Conservation (phyloP, 2,113 vertebrate genomes). For the Toxotes chatareus region DNA sequence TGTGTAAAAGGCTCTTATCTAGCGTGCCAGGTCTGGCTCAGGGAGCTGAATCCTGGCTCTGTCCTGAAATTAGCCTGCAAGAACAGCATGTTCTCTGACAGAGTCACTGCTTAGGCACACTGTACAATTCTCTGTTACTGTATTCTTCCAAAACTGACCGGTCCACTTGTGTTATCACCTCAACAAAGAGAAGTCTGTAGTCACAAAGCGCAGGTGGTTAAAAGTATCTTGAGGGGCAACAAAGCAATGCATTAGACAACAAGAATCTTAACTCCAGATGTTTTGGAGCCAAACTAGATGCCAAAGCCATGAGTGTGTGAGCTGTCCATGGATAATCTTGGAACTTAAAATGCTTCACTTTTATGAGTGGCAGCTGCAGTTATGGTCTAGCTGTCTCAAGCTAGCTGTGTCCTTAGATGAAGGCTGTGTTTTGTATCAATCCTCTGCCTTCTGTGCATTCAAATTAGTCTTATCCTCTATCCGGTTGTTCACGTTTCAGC, state of each 20-base stretch:
- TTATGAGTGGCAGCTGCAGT: constrained; percentile 75
- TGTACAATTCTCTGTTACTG: background rate
- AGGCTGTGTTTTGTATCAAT: constrained; percentile 35
- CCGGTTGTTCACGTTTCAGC: background rate
- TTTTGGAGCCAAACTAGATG: constrained; percentile 47
- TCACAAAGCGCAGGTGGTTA: constrained; percentile 8
- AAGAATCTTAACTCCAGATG: constrained; percentile 18
- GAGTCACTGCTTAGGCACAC: background rate
- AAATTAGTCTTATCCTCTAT: background rate
- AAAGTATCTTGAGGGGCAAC: background rate
- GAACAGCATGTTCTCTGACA: constrained; percentile 59
- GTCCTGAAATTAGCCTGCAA: constrained; percentile 38
- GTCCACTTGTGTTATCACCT: background rate
- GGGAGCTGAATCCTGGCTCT: constrained; percentile 20
- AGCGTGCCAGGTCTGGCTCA: constrained; percentile 32
- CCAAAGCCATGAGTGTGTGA: constrained; percentile 41
- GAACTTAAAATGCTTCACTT: constrained; percentile 51
- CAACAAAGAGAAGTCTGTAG: constrained; percentile 14
- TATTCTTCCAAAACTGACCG: background rate
- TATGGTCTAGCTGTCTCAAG: background rate
- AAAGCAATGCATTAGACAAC: background rate
- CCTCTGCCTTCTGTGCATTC: constrained; percentile 17
- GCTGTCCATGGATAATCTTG: constrained; percentile 27
- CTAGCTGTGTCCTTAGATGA: constrained; percentile 38
- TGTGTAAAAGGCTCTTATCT: constrained; percentile 47